phyloP scores from a whole-genome alignment of 2,888 invertebrate species.

The Diarsia dahlii region DNA sequence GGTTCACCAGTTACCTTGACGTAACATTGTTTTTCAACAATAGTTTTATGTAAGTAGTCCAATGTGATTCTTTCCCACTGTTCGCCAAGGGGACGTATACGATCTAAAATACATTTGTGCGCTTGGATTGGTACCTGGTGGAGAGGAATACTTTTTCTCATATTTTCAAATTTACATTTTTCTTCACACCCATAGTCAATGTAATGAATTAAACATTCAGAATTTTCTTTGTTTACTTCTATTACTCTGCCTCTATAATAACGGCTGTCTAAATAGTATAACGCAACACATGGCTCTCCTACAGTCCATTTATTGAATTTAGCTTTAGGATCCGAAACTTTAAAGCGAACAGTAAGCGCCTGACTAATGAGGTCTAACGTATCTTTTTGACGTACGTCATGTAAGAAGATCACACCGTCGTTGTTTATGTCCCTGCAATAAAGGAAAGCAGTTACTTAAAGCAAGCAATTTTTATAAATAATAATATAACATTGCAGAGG shows the following conservation, averaged over 20 bases:
- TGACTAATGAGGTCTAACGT: slow-evolving; percentile 88
- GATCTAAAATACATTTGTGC: slow-evolving; percentile 90
- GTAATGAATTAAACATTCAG: slow-evolving; percentile 91
- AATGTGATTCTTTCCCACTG: slow-evolving; percentile 89
- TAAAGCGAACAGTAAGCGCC: slow-evolving; percentile 87
- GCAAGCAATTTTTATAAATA: background rate
- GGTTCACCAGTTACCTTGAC: slow-evolving; percentile 85
- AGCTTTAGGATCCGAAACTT: slow-evolving; percentile 83
- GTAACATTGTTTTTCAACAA: slow-evolving; percentile 91
- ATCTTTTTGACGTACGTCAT: slow-evolving; percentile 78
- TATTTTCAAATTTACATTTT: slow-evolving; percentile 87
- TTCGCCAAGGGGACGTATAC: slow-evolving; percentile 76
- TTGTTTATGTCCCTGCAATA: slow-evolving; percentile 83
- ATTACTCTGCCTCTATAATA: slow-evolving; percentile 94
- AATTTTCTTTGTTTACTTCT: slow-evolving; percentile 80
- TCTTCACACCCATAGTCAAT: slow-evolving; percentile 97
- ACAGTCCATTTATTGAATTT: slow-evolving; percentile 89
- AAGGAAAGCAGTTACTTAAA: background rate
- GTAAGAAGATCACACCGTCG: slow-evolving; percentile 86
- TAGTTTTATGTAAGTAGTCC: slow-evolving; percentile 91
- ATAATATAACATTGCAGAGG: too few species aligned
- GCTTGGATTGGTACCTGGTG: slow-evolving; percentile 93
- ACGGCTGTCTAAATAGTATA: slow-evolving; percentile 91
- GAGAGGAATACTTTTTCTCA: slow-evolving; percentile 92
- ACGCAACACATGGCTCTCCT: slow-evolving; percentile 93